phyloP scores from a whole-genome alignment of 2,113 vertebrate genomes.

The Castor canadensis region DNA sequence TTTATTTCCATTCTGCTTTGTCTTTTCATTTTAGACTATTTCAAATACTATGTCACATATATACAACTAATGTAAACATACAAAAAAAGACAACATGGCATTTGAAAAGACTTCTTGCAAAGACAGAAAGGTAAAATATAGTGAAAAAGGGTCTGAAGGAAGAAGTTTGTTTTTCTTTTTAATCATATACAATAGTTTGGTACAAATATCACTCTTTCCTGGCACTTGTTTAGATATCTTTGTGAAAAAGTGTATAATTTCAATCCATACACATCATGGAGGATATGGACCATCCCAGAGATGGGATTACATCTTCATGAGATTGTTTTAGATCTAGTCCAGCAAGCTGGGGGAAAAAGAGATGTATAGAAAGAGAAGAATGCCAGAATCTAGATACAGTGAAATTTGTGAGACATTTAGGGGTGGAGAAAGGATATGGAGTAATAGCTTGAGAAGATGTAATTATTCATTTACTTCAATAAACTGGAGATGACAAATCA shows the following conservation, averaged over 20 bases:
- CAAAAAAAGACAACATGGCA: neutral
- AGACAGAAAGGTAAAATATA: neutral
- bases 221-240: neutral
- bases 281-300: neutral
- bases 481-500: neutral
- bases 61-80: neutral
- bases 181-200: neutral
- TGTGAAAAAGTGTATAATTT: neutral
- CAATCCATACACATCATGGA: neutral
- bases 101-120: neutral
- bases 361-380: neutral
- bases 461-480: neutral
- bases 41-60: neutral
- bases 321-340: neutral
- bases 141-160: neutral
- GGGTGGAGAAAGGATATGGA: neutral
- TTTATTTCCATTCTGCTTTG: neutral
- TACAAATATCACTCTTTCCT: neutral
- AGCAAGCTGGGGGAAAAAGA: neutral
- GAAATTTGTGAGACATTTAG: neutral
- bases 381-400: neutral
- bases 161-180: neutral
- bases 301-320: neutral
- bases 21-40: neutral
- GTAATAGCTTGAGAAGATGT: neutral